phyloP scores from a whole-genome alignment of 2,797 vertebrate genomes.

The Huso huso region DNA sequence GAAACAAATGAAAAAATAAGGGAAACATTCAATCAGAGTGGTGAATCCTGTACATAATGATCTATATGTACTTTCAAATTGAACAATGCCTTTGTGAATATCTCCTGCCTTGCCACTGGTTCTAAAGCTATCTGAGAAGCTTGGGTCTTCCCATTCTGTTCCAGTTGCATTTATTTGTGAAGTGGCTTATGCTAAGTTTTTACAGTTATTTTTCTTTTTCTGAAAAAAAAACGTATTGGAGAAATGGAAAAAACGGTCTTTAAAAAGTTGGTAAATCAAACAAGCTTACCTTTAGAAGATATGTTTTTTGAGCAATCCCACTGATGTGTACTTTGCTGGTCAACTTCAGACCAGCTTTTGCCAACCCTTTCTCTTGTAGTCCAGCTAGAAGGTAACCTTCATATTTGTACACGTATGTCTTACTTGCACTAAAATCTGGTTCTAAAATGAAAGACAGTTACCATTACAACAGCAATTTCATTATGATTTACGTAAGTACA shows the following conservation, averaged over 20 bases:
- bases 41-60: not conserved
- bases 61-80: not conserved
- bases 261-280: no score
- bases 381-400: slow-evolving; percentile 51
- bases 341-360: slow-evolving; percentile 63
- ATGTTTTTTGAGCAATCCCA: slow-evolving; percentile 40
- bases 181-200: not conserved
- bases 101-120: no score
- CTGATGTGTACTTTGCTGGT: slow-evolving; percentile 61
- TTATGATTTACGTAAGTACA: no score
- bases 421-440: slow-evolving; percentile 47
- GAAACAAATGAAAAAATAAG: slow-evolving; percentile 6
- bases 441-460: slow-evolving; percentile 31
- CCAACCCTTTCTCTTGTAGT: slow-evolving; percentile 59
- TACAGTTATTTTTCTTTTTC: not conserved
- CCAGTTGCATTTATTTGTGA: not conserved
- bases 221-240: no score
- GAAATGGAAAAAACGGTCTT: no score
- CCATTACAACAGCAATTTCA: no score
- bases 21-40: not conserved
- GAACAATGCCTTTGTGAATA: not conserved
- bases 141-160: not conserved
- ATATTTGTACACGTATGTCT: slow-evolving; percentile 62
- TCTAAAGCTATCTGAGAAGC: no score
- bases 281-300: slow-evolving; percentile 57